phyloP scores from a whole-genome alignment of 2,113 vertebrate genomes.

The Condylura cristata region DNA sequence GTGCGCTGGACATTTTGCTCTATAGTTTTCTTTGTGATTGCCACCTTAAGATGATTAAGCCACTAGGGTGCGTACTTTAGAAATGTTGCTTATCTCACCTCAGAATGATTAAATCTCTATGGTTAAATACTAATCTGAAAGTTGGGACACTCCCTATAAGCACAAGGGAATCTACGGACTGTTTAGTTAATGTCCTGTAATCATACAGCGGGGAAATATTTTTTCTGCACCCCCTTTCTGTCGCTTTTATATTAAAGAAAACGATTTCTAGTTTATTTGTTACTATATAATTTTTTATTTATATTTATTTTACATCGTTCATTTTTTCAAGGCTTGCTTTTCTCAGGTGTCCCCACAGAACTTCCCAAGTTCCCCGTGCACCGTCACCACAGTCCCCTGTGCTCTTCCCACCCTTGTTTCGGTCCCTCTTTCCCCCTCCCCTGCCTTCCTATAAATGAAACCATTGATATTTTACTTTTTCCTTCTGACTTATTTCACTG shows the following conservation, averaged over 20 bases:
- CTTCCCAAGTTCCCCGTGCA: no score
- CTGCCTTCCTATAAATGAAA: no score
- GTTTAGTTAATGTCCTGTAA: not conserved
- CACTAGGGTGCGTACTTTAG: not conserved
- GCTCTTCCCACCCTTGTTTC: no score
- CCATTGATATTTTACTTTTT: no score
- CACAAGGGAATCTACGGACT: not conserved
- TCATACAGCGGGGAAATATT: not conserved
- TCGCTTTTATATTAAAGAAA: not conserved
- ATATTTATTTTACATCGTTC: no score
- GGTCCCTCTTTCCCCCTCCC: no score
- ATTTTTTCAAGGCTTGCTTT: no score
- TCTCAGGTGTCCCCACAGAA: no score
- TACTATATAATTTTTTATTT: no score
- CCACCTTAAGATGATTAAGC: not conserved
- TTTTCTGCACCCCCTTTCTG: not conserved
- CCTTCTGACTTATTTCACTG: no score
- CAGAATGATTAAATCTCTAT: not conserved
- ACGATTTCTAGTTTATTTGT: not conserved
- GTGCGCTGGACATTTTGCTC: not conserved
- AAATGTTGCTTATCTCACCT: not conserved
- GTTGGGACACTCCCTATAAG: not conserved
- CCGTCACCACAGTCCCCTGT: no score
- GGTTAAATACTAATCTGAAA: not conserved
- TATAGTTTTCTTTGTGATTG: not conserved